Evolutionary conservation across 2,888 invertebrate genomes (phyloP).

Genomic region (Agrochola lychnidis): DNA sequence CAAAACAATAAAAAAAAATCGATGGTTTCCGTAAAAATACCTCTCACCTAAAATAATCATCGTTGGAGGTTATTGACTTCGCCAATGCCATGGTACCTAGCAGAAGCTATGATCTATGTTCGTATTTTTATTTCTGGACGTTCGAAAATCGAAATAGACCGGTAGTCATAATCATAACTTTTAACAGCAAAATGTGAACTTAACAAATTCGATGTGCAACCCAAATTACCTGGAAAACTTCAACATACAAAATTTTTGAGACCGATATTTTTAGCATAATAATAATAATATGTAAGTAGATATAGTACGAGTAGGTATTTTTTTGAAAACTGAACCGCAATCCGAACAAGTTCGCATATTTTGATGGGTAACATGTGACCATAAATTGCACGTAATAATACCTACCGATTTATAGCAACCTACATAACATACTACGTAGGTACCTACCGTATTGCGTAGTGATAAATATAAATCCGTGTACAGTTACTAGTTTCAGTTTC

Average conservation of each 20-base stretch:
- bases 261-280: slow-evolving; percentile 4
- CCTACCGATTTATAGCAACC: slow-evolving; percentile 11
- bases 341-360: neutral
- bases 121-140: neutral
- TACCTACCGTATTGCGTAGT: slow-evolving; percentile 26
- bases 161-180: neutral
- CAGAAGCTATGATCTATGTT: no score
- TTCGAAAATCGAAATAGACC: neutral
- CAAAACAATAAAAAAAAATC: neutral
- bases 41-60: slow-evolving; percentile 3
- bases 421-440: slow-evolving; percentile 18
- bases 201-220: slow-evolving; percentile 5
- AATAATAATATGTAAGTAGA: neutral
- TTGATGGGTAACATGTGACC: slow-evolving; percentile 18
- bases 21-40: neutral
- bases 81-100: neutral
- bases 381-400: slow-evolving; percentile 19
- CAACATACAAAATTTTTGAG: slow-evolving; percentile 8
- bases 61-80: slow-evolving; percentile 14
- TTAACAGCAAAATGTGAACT: neutral
- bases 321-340: neutral
- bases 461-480: slow-evolving; percentile 17
- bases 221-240: slow-evolving; percentile 11
- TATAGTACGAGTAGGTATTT: slow-evolving; percentile 15
- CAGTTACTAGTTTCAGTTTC: slow-evolving; percentile 18